These are phyloP conservation scores for Latheticus oryzae DNA, from an alignment of 2,888 invertebrate species.

Conservation along the genomic window DNA sequence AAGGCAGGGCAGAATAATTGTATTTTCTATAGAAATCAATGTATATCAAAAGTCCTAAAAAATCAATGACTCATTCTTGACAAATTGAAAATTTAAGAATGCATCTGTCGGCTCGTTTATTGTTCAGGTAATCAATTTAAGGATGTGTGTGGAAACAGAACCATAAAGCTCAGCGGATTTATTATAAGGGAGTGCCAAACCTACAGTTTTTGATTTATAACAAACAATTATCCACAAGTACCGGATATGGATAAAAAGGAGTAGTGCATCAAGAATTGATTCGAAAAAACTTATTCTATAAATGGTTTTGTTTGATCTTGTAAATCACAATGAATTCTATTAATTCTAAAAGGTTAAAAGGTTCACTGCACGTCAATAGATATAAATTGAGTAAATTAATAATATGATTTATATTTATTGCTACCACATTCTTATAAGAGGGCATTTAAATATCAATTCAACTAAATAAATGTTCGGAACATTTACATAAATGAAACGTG, in stretches of 20 bases:
- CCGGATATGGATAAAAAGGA: too few relatives aligned
- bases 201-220: conserved; percentile 32
- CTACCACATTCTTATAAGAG: conserved; percentile 29
- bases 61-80: conserved; percentile 33
- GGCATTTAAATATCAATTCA: too few relatives aligned
- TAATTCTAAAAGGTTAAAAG: conserved; percentile 39
- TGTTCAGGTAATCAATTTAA: conserved; percentile 37
- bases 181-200: conserved; percentile 36
- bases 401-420: conserved; percentile 42
- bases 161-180: conserved; percentile 38
- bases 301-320: conserved; percentile 19
- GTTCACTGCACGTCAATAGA: conserved; percentile 41
- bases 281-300: conserved; percentile 7
- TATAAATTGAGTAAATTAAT: conserved; percentile 40
- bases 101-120: conserved; percentile 35
- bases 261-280: conserved; percentile 3
- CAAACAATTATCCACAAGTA: conserved; percentile 18
- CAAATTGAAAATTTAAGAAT: conserved; percentile 32
- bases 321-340: conserved; percentile 38
- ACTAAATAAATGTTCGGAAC: too few relatives aligned
- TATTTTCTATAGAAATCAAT: too few relatives aligned
- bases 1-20: too few relatives aligned
- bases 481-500: too few relatives aligned
- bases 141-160: conserved; percentile 31
- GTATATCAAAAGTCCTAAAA: too few relatives aligned